Conservation (phyloP, 2,113 vertebrate genomes). For the Ctenodactylus gundi region DNA sequence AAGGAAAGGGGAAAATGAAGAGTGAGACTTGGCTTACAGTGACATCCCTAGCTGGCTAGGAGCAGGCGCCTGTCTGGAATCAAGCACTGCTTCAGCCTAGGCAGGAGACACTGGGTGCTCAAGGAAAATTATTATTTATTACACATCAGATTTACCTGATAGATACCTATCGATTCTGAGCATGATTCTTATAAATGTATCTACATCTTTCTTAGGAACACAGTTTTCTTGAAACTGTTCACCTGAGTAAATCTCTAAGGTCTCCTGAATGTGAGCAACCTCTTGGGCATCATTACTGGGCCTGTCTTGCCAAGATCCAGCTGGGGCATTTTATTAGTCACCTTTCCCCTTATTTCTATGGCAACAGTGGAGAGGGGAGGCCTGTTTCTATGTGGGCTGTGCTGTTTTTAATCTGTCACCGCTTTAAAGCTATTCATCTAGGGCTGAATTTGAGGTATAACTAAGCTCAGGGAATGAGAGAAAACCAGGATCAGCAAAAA, state of each 20-base stretch:
- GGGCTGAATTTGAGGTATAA: not conserved
- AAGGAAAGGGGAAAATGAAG: not conserved
- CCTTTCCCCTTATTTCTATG: constrained; percentile 59
- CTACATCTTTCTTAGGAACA: not conserved
- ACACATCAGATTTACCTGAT: not conserved
- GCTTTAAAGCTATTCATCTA: not conserved
- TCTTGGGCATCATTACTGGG: not conserved
- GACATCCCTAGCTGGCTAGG: not conserved
- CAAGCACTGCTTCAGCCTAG: too few species aligned
- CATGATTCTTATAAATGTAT: not conserved
- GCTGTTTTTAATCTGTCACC: constrained; percentile 42
- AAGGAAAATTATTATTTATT: not conserved
- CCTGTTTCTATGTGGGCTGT: constrained; percentile 46
- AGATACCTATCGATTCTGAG: not conserved
- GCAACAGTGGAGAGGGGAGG: constrained; percentile 36
- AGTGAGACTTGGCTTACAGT: not conserved
- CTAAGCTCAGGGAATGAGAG: not conserved
- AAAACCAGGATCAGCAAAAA: not conserved
- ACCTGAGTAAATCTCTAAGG: not conserved
- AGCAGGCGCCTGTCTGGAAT: not conserved
- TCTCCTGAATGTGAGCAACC: not conserved
- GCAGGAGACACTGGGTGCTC: not conserved
- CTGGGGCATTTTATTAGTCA: constrained; percentile 2
- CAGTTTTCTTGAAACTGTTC: not conserved
- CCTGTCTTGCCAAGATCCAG: not conserved